Evolutionary conservation across 2,797 vertebrate species (phyloP).

Genomic region (Onychomys arenicola): DNA sequence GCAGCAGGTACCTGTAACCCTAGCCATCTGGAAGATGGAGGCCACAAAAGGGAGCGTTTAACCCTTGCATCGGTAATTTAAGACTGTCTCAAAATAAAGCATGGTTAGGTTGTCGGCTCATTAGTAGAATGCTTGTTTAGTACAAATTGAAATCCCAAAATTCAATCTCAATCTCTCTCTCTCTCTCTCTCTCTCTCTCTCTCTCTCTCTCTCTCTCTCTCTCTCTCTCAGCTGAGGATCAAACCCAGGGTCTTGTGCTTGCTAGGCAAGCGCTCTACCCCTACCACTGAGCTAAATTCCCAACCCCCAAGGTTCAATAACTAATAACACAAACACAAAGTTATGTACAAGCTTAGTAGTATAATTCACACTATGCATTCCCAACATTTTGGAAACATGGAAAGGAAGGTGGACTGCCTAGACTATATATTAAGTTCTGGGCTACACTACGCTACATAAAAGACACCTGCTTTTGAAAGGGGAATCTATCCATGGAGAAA

Average conservation of each 20-base stretch:
- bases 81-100: neutral
- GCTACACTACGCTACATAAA: neutral
- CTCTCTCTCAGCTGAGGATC: no score
- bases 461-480: neutral
- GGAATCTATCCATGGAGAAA: neutral
- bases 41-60: neutral
- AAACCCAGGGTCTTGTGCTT: no score
- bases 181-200: no score
- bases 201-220: no score
- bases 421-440: neutral
- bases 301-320: no score
- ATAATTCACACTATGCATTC: no score
- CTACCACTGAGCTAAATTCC: no score
- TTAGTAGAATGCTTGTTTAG: neutral
- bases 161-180: no score
- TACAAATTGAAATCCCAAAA: neutral
- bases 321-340: neutral
- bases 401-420: neutral
- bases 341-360: neutral
- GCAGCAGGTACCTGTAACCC: neutral
- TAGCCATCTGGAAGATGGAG: neutral
- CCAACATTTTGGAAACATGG: neutral
- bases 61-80: neutral
- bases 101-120: neutral
- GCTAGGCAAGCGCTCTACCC: no score